Evolutionary conservation across 2,113 vertebrate genomes (phyloP).

Genomic region (Microcebus tavaratra): DNA sequence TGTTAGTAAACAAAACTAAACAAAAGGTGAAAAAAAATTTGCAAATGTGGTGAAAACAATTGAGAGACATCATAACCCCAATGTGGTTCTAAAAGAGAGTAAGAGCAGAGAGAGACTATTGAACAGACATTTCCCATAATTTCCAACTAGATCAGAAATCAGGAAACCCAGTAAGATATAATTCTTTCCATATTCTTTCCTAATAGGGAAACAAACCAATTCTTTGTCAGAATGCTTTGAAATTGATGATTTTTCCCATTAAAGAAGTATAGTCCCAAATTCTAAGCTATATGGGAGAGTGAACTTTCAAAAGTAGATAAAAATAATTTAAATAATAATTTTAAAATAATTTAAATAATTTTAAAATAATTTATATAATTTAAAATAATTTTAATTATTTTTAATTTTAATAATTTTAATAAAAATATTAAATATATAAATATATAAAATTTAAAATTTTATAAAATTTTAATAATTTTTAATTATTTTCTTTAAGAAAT

Average conservation of each 20-base stretch:
- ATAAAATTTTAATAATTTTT: background rate
- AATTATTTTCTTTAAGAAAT: background rate
- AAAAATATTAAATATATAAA: too few relatives aligned
- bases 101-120: background rate
- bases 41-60: background rate
- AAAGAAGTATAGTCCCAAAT: background rate
- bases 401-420: background rate
- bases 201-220: background rate
- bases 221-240: background rate
- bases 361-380: too few relatives aligned
- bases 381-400: too few relatives aligned
- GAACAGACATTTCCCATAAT: background rate
- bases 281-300: background rate
- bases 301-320: background rate
- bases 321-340: too few relatives aligned
- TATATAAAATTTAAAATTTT: background rate
- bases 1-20: conserved; percentile 47
- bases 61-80: background rate
- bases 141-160: background rate
- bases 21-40: background rate
- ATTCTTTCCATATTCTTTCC: background rate
- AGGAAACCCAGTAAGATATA: background rate
- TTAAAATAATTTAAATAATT: too few relatives aligned
- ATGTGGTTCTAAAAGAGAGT: background rate
- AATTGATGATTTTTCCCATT: background rate